Base-by-base conservation (phyloP, 2,888 invertebrate genomes). In the Ceraclea dissimilis region DNA sequence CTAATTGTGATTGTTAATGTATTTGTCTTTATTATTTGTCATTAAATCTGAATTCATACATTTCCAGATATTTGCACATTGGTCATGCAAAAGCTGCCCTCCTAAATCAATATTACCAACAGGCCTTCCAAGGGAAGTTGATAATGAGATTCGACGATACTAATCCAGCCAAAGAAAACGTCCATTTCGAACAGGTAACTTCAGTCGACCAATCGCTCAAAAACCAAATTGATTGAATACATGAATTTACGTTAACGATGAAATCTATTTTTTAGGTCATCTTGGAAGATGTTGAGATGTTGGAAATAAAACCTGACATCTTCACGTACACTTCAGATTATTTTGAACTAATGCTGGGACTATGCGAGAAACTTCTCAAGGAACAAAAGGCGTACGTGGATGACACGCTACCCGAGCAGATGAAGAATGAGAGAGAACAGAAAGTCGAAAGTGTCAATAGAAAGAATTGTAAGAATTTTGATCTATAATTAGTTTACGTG, bases 101-200 rank as follows among this genome's bases (percentile, higher is more conserved):
- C 1, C 78, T 99, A 13, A 99, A 99, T 75, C 97, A 98, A 70
- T 93, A 98, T 74, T 99, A 99, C 68, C 93, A 95, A 63, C 82
- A 87, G 66, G 81, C 85, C 1, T 99, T 96, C 72, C 77, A 97
- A 67, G 99, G 99, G 0, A 90, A 89, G 69, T 81, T 99, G 0
- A 90, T 99, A 60, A 94, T 99, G 95, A 83, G 99, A 63, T 99
- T 99, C 71, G 99, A 99, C 74, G 99, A 99, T 70, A 99, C 99
- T 4, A 99, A 99, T 75, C 99, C 99, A 2, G 98, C 96, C 13
- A 99, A 99, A 70, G 99, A 99, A 69, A 93, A 94, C 66, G 89
- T 88, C 1, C 92, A 98, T 63, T 99, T 95, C 75, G 99, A 99
- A 70, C 85, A 96, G 79, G 96, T 94, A 66, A 13, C 11, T 31